Conservation (phyloP, 2,113 vertebrate genomes). For the Pogonocichla stellata region DNA sequence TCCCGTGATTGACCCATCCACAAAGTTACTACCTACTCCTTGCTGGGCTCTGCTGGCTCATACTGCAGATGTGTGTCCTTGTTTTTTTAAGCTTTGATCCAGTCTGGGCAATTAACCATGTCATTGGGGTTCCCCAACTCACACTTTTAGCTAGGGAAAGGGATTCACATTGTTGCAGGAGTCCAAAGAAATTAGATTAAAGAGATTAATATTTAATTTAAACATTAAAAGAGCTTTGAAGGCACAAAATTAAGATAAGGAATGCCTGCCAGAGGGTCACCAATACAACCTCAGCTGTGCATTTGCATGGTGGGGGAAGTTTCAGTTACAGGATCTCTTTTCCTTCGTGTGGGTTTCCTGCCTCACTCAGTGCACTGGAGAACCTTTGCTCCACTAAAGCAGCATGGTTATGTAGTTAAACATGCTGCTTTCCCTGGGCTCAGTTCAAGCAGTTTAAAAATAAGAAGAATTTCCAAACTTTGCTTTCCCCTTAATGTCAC, state of each 20-base stretch:
- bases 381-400: background rate
- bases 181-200: background rate
- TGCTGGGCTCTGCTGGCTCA: background rate
- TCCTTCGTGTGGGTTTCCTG: background rate
- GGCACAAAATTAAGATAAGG: background rate
- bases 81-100: background rate
- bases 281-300: background rate
- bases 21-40: background rate
- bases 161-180: background rate
- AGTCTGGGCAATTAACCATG: background rate
- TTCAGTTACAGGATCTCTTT: background rate
- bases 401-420: background rate
- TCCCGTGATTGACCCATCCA: background rate
- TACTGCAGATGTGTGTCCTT: background rate
- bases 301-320: fast-evolving
- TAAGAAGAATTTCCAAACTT: background rate
- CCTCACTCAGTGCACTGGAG: fast-evolving
- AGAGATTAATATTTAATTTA: background rate
- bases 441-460: background rate
- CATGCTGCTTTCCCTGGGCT: background rate
- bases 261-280: background rate
- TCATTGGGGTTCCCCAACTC: background rate
- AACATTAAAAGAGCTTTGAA: background rate
- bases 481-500: background rate
- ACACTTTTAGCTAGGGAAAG: background rate